phyloP scores from a whole-genome alignment of 1,140 invertebrate genomes.

The Ptiloglossa arizonensis region DNA sequence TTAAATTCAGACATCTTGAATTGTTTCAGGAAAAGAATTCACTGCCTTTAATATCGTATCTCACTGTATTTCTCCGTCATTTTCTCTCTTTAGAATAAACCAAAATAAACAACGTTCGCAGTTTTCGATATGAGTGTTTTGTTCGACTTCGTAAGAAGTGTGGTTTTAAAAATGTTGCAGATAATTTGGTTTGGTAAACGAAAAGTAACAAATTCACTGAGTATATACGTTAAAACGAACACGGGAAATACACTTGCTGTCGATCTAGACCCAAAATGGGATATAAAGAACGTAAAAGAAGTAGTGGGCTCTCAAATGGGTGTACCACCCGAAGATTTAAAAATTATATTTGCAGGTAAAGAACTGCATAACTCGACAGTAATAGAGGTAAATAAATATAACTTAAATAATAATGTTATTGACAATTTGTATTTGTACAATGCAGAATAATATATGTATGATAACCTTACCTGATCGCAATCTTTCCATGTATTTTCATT shows the following conservation, averaged over 20 bases:
- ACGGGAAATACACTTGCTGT: conserved; percentile 86
- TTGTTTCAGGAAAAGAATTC: background rate
- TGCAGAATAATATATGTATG: background rate
- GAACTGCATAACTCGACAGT: conserved; percentile 88
- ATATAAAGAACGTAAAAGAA: conserved; percentile 89
- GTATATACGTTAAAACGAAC: conserved; percentile 88
- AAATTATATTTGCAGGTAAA: conserved; percentile 93
- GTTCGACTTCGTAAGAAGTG: conserved; percentile 81
- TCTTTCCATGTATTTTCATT: background rate
- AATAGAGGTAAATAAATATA: conserved; percentile 83
- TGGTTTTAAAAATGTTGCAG: conserved; percentile 85
- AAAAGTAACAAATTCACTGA: conserved; percentile 84
- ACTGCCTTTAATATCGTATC: background rate
- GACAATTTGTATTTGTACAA: background rate
- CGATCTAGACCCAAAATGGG: conserved; percentile 89
- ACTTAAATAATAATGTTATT: background rate
- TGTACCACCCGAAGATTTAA: conserved; percentile 87
- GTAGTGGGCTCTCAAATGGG: conserved; percentile 87
- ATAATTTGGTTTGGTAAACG: conserved; percentile 85
- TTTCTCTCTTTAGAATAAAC: background rate
- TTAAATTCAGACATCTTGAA: background rate
- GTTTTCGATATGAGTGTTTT: conserved; percentile 83
- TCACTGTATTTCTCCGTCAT: background rate
- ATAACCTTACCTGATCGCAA: conserved; percentile 17
- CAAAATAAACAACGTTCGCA: conserved; percentile 7